Conservation (phyloP, 2,888 invertebrate species). For the Tipula vernalis region DNA sequence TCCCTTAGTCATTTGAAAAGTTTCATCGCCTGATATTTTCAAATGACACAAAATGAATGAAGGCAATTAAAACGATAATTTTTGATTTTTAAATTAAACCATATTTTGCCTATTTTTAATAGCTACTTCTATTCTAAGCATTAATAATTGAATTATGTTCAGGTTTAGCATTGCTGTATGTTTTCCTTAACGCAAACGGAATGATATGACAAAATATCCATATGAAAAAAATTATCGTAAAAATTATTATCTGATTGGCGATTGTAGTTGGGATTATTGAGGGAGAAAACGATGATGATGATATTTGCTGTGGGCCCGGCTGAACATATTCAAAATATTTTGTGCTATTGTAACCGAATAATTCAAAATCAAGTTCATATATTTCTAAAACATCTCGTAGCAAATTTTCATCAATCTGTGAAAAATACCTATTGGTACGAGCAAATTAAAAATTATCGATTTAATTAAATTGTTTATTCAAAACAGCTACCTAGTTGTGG, state of each 20-base stretch:
- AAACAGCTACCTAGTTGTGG: no score
- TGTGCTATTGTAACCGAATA: constrained; percentile 50
- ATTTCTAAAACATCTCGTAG: constrained; percentile 46
- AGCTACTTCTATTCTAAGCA: no score
- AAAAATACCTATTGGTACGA: constrained; percentile 36
- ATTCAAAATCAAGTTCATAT: constrained; percentile 54
- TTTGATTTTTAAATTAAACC: no score
- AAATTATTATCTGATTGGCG: neutral
- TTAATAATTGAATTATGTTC: no score
- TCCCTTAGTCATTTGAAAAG: no score
- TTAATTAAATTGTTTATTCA: neutral
- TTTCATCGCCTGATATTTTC: no score
- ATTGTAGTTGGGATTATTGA: neutral
- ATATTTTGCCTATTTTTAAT: no score
- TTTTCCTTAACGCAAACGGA: no score
- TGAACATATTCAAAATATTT: constrained; percentile 42
- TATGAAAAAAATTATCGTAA: neutral
- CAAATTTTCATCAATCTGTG: constrained; percentile 42
- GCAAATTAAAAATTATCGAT: neutral
- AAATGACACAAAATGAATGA: no score
- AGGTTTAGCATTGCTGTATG: no score
- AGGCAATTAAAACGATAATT: no score
- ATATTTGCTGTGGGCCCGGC: constrained; percentile 24
- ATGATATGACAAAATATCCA: neutral
- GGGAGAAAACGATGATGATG: neutral